Base-by-base conservation (phyloP, 2,797 vertebrate genomes). In the Synanceia verrucosa region DNA sequence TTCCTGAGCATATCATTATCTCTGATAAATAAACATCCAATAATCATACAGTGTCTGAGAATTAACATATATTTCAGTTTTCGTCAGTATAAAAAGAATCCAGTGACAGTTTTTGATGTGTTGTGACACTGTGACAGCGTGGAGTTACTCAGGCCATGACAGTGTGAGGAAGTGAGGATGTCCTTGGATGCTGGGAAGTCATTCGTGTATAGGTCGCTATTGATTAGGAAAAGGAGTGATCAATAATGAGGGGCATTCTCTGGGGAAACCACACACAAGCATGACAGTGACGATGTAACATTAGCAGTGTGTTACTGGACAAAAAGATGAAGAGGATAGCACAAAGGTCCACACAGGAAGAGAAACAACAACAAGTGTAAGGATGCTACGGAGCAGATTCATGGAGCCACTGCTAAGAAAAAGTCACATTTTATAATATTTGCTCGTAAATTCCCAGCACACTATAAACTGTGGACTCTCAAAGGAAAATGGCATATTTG, bases 171-270 rank as follows among this genome's bases (percentile, higher is more conserved):
- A 51, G 29, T 29, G 2, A 28, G 10, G 57, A 43, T 28, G 64
- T 68, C 64, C 67, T 81, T 55, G 64, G 53, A 48, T 46, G 24
- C 64, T 24, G 61, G 61, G 41, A 75, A 53, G 48, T 61, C 66
- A 75, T 78, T 59, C 8, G 18, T 58, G 68, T 55, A 24, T 44
- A 59, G 55, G 73, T 57, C 34, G 3, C 13, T 8, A 82, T 71
- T 26, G 75, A 78, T 70, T 12, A 51, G 73, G 26, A 43, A 29
- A 33, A 55, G 29, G 14, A 33, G 31, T 39, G 51, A 60, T 82
- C 31, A 8, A 70, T 67, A 58, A 37, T 3, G 57, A 60, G 53
- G 7, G 58, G 6, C 23, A 33, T 34, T 21, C 47, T 72, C 55
- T 6, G 21, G 56, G 50, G 47, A 51, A 33, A 5, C 28, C 19